Conservation (phyloP, 2,888 invertebrate genomes). For the Watsonalla cultraria region DNA sequence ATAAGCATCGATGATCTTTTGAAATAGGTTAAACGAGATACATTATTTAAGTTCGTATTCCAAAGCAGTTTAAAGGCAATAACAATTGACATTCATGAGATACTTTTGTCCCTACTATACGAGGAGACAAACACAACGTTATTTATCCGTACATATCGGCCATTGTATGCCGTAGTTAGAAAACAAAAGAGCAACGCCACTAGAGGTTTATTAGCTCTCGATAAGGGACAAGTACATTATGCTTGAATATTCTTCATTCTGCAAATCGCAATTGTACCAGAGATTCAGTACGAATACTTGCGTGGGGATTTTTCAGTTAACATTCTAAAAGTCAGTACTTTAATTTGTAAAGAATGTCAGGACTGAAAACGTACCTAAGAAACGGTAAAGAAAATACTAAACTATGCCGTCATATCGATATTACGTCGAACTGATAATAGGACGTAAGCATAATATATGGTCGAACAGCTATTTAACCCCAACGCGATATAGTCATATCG, state of each 20-base stretch:
- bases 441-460: no score
- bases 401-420: no score
- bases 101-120: background rate
- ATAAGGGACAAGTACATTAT: conserved; percentile 34
- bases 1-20: no score
- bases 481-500: no score
- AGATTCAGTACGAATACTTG: background rate
- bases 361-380: no score
- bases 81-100: background rate
- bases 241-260: conserved; percentile 26
- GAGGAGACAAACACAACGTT: background rate
- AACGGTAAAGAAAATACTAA: no score
- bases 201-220: conserved; percentile 48
- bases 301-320: no score
- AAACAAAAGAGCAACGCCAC: conserved; percentile 50
- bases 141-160: conserved; percentile 7
- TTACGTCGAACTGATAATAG: no score
- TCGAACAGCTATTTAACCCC: no score
- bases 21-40: no score
- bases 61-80: background rate
- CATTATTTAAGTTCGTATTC: background rate
- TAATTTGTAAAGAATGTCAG: no score
- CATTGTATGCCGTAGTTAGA: conserved; percentile 49
- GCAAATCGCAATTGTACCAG: conserved; percentile 24
- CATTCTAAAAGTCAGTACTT: no score